Percentiles rank a stretch among this genome's conserved stretches.
Evolutionary conservation across 1,140 invertebrate species (phyloP).

Genomic region (Psix sp.): DNA sequence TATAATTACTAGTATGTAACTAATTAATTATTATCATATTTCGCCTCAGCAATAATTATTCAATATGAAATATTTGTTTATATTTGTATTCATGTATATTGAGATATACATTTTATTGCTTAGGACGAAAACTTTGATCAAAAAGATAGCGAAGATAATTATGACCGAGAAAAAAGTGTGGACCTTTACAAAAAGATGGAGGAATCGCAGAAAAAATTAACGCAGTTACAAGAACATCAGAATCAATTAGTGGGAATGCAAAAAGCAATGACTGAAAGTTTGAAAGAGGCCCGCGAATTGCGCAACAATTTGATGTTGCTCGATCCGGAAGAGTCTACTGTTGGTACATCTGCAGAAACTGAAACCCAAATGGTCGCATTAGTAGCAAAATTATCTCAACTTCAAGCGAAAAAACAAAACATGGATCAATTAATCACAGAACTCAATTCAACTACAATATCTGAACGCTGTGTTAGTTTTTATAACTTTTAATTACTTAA

Average conservation of each 20-base stretch:
- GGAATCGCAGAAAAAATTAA: conserved; percentile 71
- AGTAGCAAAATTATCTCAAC: conserved; percentile 68
- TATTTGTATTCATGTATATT: too few relatives aligned
- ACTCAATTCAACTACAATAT: conserved; percentile 67
- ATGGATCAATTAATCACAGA: conserved; percentile 75
- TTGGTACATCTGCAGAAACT: conserved; percentile 24
- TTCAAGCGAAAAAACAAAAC: conserved; percentile 72
- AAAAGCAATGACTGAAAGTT: conserved; percentile 65
- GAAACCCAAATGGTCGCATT: conserved; percentile 63
- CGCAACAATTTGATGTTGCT: conserved; percentile 65
- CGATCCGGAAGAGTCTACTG: conserved; percentile 30
- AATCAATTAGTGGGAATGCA: conserved; percentile 70
- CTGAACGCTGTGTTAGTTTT: conserved; percentile 29
- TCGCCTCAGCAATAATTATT: too few relatives aligned
- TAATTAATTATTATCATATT: too few relatives aligned
- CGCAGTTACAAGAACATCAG: conserved; percentile 71
- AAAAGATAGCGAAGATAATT: conserved; percentile 58
- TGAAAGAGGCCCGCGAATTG: conserved; percentile 70
- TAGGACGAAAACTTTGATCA: conserved; percentile 64
- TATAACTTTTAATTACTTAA: conserved; percentile 8
- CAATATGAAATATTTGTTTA: too few relatives aligned
- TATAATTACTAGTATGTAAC: too few relatives aligned
- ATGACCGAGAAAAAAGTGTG: conserved; percentile 56
- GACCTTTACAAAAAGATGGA: conserved; percentile 70
- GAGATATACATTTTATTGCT: conserved; percentile 16